Evolutionary conservation across 2,888 invertebrate species (phyloP), one percentile per base, ranked within the genome.

Genomic region (Plebejus melissa): DNA sequence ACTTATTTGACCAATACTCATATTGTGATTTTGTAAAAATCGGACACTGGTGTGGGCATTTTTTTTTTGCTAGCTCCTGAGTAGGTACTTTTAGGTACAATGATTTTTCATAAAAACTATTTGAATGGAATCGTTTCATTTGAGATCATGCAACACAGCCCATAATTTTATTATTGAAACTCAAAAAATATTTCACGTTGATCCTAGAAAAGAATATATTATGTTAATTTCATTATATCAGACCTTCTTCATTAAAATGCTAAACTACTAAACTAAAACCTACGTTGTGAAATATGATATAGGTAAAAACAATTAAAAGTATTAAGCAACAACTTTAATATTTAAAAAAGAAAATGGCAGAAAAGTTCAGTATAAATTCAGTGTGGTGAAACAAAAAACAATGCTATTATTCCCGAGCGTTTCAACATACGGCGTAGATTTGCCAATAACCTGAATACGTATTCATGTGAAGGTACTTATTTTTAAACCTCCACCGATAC

Each of bases 391-490:
- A 38, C 41, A 74, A 75, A 75, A 69, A 70, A 75, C 75, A 71
- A 75, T 75, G 75, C 71, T 50, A 60, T 58, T 65, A 74, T 76
- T 74, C 50, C 58, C 32, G 70, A 76, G 74, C 28, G 65, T 79
- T 79, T 76, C 79, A 75, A 78, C 79, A 79, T 75, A 77, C 65
- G 69, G 70, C 75, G 76, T 75, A 77, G 74, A 77, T 79, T 77
- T 77, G 77, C 76, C 77, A 79, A 78, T 76, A 78, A 77, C 78
- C 79, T 76, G 78, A 72, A 79, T 78, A 71, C 76, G 77, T 78
- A 79, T 78, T 76, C 76, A 79, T 78, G 75, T 74, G 74, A 32
- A 65, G 36, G 65, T 75, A 75, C 78, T 77, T 77, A 76, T 79
- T 79, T 77, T 79, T 77, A 76, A 74, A 76, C 75, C 76, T 76